A percentile compares a stretch with the other conserved stretches of the same genome.
Conservation (phyloP, 2,888 invertebrate species). For the Ornithoptera alexandrae region DNA sequence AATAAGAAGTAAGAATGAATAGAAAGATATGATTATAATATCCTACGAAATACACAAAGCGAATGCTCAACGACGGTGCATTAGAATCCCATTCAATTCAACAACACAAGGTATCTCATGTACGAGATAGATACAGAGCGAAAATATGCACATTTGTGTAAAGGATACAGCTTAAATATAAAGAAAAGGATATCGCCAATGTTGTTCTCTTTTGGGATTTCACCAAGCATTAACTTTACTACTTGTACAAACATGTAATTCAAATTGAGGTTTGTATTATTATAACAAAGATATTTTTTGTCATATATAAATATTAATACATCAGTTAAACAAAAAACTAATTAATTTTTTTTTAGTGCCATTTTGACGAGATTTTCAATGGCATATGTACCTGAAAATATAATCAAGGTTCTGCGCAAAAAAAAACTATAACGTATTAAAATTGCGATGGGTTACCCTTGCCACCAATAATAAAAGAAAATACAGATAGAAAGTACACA, state of each 20-base stretch:
- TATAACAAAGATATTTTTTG: too few relatives aligned
- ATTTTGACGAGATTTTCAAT: too few relatives aligned
- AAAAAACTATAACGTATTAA: too few relatives aligned
- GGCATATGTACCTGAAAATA: too few relatives aligned
- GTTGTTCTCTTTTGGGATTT: neutral
- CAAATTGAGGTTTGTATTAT: too few relatives aligned
- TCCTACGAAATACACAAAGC: constrained; percentile 16
- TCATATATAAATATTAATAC: too few relatives aligned
- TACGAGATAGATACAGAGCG: constrained; percentile 1
- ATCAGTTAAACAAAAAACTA: too few relatives aligned
- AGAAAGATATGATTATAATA: constrained; percentile 17
- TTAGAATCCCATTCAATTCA: constrained; percentile 17
- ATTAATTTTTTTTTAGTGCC: too few relatives aligned
- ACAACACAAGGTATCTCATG: neutral
- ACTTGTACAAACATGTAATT: neutral
- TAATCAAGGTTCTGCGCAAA: too few relatives aligned
- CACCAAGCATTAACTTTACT: neutral
- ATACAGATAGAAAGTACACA: too few relatives aligned
- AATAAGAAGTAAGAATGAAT: constrained; percentile 14
- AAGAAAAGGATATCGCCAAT: neutral
- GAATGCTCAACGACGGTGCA: constrained; percentile 10
- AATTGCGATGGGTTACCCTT: too few relatives aligned
- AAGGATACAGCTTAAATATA: constrained; percentile 6
- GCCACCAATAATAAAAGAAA: too few relatives aligned
- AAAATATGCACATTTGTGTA: constrained; percentile 9